Evolutionary conservation across 2,888 invertebrate genomes (phyloP), one percentile per base, ranked within the genome.

Genomic region (Choristoneura rosaceana): DNA sequence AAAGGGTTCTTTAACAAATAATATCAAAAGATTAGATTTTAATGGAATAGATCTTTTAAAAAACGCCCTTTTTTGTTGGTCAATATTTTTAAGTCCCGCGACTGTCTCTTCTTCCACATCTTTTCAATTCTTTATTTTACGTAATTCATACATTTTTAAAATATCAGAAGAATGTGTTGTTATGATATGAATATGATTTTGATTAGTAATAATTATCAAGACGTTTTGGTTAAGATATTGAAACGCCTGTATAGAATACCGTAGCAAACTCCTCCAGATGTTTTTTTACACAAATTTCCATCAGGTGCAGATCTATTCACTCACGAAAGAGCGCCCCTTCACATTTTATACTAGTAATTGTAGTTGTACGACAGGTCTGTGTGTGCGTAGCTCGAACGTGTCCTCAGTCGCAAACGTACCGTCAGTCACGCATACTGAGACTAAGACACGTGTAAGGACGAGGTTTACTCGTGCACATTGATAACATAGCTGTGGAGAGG

Each of bases 1-100:
- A 74, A 66, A 74, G 66, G 69, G 71, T 59, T 65, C 70, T 17
- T 63, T 45, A 63, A 47, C 66, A 67, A 71, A 68, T 68, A 63
- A 68, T 67, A 67, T 43, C 58, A 58, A 34, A 60, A 64, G 64
- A 70, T 70, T 61, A 55, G 55, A 55, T 55, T 55, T 12, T 55
- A 25, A 25, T 12, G 55, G 12, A 55, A 55, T 9, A 12, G 15
- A 17, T 52, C 5, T 52, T 9, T 60, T 41, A 4, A 2, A 8
- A 15, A 10, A 41, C 1, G 10, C 15, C 1, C 15, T 17, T 17
- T 25, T 55, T 25, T 25, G 25, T 55, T 17, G 10, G 17, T 8
- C 8, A 8, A 52, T 52, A 12, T 9, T 43, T n/a, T 47, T 47
- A n/a, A 5, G 47, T 47, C n/a, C 47, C 47, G n/a, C 47, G 12